Percentiles rank a stretch among this genome's conserved stretches.
These are phyloP conservation scores for Acropora tenuis DNA, from an alignment of 64 coral and sea anemone species.

Conservation along the genomic window DNA sequence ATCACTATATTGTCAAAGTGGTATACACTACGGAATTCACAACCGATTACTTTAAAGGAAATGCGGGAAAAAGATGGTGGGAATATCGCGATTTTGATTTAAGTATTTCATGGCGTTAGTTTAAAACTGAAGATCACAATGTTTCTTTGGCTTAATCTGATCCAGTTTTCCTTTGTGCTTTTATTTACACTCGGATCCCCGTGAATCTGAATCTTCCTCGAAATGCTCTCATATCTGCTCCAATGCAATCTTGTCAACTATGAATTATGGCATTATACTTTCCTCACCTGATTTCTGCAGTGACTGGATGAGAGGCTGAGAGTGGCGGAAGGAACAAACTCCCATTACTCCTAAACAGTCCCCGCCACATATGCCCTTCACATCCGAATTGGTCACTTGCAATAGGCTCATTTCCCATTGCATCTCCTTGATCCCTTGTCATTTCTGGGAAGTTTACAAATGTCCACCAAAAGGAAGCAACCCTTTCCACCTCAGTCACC, in stretches of 20 bases:
- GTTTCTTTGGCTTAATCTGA: not conserved
- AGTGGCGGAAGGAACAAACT: not conserved
- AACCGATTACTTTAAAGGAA: too few species aligned
- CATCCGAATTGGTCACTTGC: not conserved
- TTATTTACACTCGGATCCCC: not conserved
- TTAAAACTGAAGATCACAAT: too few species aligned
- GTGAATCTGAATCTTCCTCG: not conserved
- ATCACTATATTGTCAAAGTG: too few species aligned
- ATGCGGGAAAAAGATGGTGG: too few species aligned
- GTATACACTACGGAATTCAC: too few species aligned
- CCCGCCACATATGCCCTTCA: not conserved
- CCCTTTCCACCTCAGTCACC: too few species aligned
- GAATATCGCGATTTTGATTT: too few species aligned
- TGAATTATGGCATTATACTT: not conserved
- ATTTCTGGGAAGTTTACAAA: too few species aligned
- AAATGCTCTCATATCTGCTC: not conserved
- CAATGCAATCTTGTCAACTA: not conserved
- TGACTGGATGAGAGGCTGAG: not conserved
- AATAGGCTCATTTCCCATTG: not conserved
- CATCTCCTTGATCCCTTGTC: too few species aligned
- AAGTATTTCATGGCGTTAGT: too few species aligned
- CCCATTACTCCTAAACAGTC: not conserved
- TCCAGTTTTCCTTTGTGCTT: not conserved
- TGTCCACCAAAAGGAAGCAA: too few species aligned
- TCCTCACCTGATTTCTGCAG: not conserved